These are phyloP conservation scores for Dexiosoma caninum DNA, from an alignment of 2,888 invertebrate genomes.

Conservation along the genomic window DNA sequence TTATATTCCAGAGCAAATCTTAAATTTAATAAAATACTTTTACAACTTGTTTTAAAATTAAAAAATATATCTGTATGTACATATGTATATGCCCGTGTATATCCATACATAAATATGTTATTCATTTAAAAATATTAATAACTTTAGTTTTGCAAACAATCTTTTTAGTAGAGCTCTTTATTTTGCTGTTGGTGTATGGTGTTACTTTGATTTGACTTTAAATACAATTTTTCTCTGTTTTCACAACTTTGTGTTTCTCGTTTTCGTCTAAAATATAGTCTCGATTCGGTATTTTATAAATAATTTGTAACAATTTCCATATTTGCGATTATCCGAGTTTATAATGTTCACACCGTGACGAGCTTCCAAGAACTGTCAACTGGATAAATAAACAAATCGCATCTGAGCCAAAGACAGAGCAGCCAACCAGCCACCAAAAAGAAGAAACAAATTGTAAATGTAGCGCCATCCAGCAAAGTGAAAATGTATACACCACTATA, in stretches of 20 bases:
- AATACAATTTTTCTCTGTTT: not conserved
- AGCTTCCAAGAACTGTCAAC: conserved; percentile 76
- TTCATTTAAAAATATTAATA: not conserved
- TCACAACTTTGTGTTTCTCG: not conserved
- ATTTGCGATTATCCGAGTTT: conserved; percentile 67
- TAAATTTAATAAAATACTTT: not conserved
- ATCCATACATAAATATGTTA: too few species aligned
- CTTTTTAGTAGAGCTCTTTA: too few species aligned
- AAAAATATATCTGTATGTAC: too few species aligned
- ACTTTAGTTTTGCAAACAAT: too few species aligned
- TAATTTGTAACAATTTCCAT: conserved; percentile 12
- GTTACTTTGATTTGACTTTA: conserved; percentile 10
- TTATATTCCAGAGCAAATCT: not conserved
- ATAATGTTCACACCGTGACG: conserved; percentile 74
- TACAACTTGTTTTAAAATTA: not conserved
- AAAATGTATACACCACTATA: conserved; percentile 20
- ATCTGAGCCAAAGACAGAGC: conserved; percentile 56
- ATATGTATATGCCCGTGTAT: too few species aligned
- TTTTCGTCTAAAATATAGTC: conserved; percentile 2
- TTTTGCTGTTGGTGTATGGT: conserved; percentile 31
- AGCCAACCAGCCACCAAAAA: conserved; percentile 36
- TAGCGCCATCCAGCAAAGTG: conserved; percentile 52
- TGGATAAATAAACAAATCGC: conserved; percentile 72
- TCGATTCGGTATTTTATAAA: conserved; percentile 39
- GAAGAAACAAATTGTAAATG: conserved; percentile 20